Base-by-base conservation (phyloP, 2,797 vertebrate genomes). In the Gadopsis bispinosus region DNA sequence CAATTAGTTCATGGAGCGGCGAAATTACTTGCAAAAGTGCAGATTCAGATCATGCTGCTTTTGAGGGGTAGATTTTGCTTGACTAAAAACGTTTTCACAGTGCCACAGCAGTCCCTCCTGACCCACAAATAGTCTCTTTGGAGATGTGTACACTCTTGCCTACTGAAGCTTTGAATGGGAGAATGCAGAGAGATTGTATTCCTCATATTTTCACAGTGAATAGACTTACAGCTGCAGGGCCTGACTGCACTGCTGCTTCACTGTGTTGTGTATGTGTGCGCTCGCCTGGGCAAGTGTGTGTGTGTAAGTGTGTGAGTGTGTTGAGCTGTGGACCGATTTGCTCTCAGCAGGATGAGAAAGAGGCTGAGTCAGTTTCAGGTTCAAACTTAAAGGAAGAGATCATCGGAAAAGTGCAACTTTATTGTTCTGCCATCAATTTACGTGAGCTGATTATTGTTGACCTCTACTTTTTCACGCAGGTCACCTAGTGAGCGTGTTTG, bases 171-270 rank as follows among this genome's bases (percentile, higher is more conserved):
- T 75, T 85, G 73, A 84, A 85, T 77, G 77, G 66, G 51, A 74
- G 77, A 79, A 79, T 66, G 69, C 45, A 77, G 73, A 64, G 77
- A 63, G 75, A 79, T 74, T 82, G 69, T 70, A 56, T 70, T 79
- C 58, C 61, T 84, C 70, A 73, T 86, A 84, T 85, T 88, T 87
- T 83, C 81, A 77, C 68, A 75, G 83, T 85, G 88, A 84, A 80
- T 84, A 81, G 73, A 84, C 75, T 74, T 87, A 71, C 80, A 89
- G 88, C 84, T 89, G 87, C 79, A 77, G 80, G 83, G 86, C 76
- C 69, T 65, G 56, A 64, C 83, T 73, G 72, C 82, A 66, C 80
- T 79, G 76, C 78, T 80, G 77, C 81, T 87, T 83, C 53, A 37
- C 78, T 85, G 64, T 83, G 72, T 37, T 80, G 77, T 65, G 75